These are phyloP conservation scores for Zosterops hypoxanthus DNA, from an alignment of 2,113 vertebrate genomes.

Conservation along the genomic window DNA sequence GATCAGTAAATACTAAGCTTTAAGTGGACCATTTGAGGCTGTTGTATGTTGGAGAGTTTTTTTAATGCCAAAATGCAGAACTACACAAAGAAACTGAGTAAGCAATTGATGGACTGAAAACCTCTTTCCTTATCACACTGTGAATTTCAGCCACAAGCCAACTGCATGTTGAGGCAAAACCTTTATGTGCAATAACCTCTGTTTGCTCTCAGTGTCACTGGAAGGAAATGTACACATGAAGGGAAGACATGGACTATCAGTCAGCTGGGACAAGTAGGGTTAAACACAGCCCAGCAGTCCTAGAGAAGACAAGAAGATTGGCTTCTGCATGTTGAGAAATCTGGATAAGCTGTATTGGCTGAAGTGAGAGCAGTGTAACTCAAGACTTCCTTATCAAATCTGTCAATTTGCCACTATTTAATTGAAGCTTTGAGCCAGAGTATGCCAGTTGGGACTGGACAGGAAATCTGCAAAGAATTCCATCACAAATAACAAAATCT, in stretches of 20 bases:
- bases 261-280: not conserved
- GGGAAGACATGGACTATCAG: not conserved
- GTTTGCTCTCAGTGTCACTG: not conserved
- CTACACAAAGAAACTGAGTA: not conserved
- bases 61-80: not conserved
- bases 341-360: not conserved
- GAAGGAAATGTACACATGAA: not conserved
- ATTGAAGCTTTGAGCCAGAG: not conserved
- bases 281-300: not conserved
- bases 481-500: not conserved
- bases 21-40: not conserved
- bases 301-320: not conserved
- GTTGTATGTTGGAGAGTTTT: not conserved
- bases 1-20: not conserved
- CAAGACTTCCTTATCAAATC: not conserved
- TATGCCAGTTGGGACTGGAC: not conserved
- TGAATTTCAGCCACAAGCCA: not conserved
- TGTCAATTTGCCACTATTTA: not conserved
- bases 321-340: not conserved
- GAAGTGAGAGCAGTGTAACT: not conserved
- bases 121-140: not conserved
- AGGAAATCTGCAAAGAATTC: not conserved
- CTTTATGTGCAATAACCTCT: not conserved
- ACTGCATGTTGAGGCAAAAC: not conserved
- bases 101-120: not conserved